A percentile compares a stretch with the other conserved stretches of the same genome.
phyloP scores from a whole-genome alignment of 1,140 invertebrate genomes.

The Solenopsis invicta region DNA sequence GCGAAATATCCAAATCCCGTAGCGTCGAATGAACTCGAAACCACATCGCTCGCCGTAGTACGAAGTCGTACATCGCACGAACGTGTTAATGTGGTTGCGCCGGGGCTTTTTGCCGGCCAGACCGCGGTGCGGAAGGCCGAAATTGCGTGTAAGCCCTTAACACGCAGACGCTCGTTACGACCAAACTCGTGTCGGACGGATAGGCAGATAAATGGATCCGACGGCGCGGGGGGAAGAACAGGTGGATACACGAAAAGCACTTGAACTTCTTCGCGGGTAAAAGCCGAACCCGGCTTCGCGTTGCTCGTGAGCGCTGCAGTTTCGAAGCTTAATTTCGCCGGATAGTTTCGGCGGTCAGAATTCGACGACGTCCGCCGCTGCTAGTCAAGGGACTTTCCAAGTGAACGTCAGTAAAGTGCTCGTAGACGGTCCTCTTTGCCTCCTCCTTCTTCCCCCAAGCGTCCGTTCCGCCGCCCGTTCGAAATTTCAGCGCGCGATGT shows the following conservation, averaged over 20 bases:
- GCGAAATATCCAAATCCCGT: constrained; percentile 3
- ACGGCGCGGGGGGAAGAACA: constrained; percentile 4
- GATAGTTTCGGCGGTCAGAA: constrained; percentile 44
- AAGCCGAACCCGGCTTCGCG: constrained; percentile 35
- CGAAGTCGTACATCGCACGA: constrained; percentile 34
- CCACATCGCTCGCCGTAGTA: constrained; percentile 1
- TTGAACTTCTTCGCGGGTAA: constrained; percentile 41
- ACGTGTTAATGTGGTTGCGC: constrained; percentile 47
- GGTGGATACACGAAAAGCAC: constrained; percentile 43
- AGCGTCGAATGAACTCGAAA: constrained; percentile 35
- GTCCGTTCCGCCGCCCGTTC: background rate
- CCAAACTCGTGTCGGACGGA: background rate
- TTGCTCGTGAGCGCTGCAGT: constrained; percentile 44
- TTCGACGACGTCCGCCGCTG: constrained; percentile 44
- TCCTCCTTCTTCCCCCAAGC: background rate
- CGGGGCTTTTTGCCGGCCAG: constrained; percentile 38
- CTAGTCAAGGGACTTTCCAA: constrained; percentile 48
- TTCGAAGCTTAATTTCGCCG: constrained; percentile 58
- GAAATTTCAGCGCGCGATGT: constrained; percentile 54
- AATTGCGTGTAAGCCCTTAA: constrained; percentile 54
- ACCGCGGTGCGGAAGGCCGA: constrained; percentile 23
- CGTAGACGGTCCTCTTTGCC: constrained; percentile 9
- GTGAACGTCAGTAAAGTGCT: constrained; percentile 48
- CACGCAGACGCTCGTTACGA: constrained; percentile 40
- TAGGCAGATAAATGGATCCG: constrained; percentile 50